Percentiles rank a stretch among this genome's conserved stretches.
phyloP scores from a whole-genome alignment of 2,113 vertebrate species.

The Oreochromis niloticus region DNA sequence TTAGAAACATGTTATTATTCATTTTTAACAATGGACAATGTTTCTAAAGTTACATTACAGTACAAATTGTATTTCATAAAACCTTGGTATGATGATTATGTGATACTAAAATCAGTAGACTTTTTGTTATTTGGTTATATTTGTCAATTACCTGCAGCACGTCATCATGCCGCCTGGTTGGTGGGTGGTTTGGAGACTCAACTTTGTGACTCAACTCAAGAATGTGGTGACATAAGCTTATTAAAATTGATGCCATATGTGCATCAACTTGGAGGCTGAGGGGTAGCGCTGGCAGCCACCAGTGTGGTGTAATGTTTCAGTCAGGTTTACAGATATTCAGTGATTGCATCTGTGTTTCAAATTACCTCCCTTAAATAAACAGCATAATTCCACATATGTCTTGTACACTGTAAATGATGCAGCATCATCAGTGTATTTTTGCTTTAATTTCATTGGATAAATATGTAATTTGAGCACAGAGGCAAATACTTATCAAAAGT shows the following conservation, averaged over 20 bases:
- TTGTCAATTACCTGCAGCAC: neutral
- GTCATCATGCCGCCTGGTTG: fast-evolving
- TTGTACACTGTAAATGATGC: neutral
- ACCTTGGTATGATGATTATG: no score
- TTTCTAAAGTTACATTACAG: no score
- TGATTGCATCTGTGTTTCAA: neutral
- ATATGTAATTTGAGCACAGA: neutral
- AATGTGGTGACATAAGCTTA: neutral
- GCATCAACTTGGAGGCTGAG: neutral
- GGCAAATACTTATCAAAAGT: neutral
- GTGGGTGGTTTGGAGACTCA: neutral
- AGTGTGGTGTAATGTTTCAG: neutral
- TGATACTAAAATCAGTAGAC: no score
- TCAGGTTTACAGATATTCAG: neutral
- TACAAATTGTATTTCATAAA: no score
- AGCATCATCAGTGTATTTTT: neutral
- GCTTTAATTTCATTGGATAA: neutral
- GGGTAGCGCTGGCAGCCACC: neutral
- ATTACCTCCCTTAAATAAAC: neutral
- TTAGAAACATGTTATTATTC: no score
- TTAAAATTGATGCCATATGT: neutral
- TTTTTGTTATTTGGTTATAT: neutral
- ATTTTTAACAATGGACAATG: no score
- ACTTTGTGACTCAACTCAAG: neutral
- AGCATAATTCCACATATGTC: neutral